Conservation (phyloP, 2,888 invertebrate genomes). For the Pristionchus exspectatus region DNA sequence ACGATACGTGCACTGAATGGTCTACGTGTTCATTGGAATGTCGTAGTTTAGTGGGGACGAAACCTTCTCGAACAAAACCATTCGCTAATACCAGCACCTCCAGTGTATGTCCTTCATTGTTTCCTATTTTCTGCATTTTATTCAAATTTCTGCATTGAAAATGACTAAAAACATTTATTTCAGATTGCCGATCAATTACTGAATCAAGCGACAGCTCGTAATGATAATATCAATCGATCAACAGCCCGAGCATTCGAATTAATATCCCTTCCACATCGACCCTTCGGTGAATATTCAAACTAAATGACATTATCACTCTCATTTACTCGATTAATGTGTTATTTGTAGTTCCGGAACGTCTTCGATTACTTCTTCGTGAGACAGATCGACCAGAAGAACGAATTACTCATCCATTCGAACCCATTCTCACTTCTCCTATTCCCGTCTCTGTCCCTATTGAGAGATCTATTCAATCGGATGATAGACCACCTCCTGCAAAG, state of each 20-base stretch:
- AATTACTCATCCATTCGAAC: not conserved
- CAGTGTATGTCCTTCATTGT: slow-evolving; percentile 1
- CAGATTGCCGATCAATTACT: slow-evolving; percentile 48
- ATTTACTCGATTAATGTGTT: not conserved
- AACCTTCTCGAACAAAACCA: slow-evolving; percentile 6
- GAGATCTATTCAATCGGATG: not conserved
- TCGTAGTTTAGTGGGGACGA: not conserved
- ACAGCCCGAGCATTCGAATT: slow-evolving; percentile 20
- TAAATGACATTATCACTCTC: not conserved
- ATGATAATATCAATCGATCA: not conserved
- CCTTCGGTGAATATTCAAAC: slow-evolving; percentile 2
- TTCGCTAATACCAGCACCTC: slow-evolving; percentile 2
- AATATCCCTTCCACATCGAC: not conserved
- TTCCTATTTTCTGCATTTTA: no score
- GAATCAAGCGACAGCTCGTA: not conserved
- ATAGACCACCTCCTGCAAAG: slow-evolving; percentile 16
- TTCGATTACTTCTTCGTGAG: slow-evolving; percentile 52
- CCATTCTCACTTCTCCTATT: not conserved
- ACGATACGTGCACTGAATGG: slow-evolving; percentile 53
- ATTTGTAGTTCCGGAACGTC: slow-evolving; percentile 42
- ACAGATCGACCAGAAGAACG: slow-evolving; percentile 35
- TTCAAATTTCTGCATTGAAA: no score
- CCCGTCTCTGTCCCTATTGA: not conserved
- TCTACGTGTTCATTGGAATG: not conserved
- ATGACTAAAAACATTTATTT: not conserved